A percentile compares a stretch with the other conserved stretches of the same genome.
Evolutionary conservation across 2,888 invertebrate genomes (phyloP).

Genomic region (Sisyra terminalis): DNA sequence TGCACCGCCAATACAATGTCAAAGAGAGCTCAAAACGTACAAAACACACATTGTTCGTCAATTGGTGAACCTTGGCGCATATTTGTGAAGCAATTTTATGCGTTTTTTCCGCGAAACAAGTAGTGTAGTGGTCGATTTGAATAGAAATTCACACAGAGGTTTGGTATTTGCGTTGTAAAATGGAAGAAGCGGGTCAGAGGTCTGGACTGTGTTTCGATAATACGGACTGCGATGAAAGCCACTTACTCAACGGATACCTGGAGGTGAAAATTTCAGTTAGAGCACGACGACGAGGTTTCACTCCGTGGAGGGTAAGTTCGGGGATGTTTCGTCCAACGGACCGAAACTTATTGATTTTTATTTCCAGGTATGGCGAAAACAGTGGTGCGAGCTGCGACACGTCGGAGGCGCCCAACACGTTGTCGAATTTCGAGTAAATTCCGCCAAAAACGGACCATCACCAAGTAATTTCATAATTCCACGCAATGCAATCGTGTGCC

Average conservation of each 20-base stretch:
- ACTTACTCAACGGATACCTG: constrained; percentile 29
- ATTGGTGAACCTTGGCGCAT: too few species aligned
- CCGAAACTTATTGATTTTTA: neutral
- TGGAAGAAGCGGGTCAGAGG: too few species aligned
- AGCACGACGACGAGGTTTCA: constrained; percentile 35
- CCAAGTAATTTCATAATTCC: constrained; percentile 35
- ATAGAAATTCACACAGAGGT: too few species aligned
- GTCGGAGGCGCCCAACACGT: constrained; percentile 34
- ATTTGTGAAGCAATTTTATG: too few species aligned
- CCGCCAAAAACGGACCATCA: constrained; percentile 24
- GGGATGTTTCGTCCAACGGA: neutral
- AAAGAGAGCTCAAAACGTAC: too few species aligned
- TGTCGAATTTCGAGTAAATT: constrained; percentile 37
- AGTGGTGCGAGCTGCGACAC: constrained; percentile 44
- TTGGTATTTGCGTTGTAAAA: too few species aligned
- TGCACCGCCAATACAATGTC: too few species aligned
- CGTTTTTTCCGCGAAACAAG: too few species aligned
- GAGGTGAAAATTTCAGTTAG: constrained; percentile 46
- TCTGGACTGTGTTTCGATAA: too few species aligned
- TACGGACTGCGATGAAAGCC: too few species aligned
- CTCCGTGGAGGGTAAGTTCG: constrained; percentile 42
- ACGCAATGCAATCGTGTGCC: constrained; percentile 37
- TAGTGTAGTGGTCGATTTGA: too few species aligned
- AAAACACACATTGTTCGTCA: too few species aligned
- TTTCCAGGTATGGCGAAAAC: constrained; percentile 43